phyloP scores from a whole-genome alignment of 2,888 invertebrate genomes.

The Sarcophaga caerulescens region DNA sequence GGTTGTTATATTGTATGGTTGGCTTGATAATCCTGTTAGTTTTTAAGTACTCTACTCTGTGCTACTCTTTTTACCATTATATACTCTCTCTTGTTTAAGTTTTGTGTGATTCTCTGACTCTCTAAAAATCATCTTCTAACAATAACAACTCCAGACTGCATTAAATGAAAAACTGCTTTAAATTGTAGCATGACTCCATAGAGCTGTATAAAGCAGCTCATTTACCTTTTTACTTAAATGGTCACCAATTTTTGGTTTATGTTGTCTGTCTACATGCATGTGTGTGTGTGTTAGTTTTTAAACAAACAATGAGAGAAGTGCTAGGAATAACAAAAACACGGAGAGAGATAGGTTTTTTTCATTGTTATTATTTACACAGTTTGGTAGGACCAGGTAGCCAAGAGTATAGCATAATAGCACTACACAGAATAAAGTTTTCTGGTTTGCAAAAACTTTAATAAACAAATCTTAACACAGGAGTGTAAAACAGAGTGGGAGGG shows the following conservation, averaged over 20 bases:
- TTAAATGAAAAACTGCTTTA: background rate
- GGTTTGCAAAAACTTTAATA: no score
- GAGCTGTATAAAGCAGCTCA: background rate
- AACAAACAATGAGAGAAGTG: background rate
- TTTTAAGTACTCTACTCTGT: constrained; percentile 33
- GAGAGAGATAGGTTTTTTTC: background rate
- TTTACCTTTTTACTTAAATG: background rate
- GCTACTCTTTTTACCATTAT: background rate
- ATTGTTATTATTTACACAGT: background rate
- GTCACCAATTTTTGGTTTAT: background rate
- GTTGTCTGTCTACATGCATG: background rate
- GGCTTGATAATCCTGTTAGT: constrained; percentile 57
- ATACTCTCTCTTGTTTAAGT: background rate
- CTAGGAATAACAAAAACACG: no score
- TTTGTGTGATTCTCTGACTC: no score
- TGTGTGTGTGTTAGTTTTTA: background rate
- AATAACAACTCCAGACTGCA: background rate
- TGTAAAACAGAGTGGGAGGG: no score
- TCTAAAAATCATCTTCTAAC: background rate
- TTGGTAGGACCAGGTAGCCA: no score
- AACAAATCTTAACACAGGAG: no score
- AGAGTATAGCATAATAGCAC: no score
- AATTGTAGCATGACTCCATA: background rate
- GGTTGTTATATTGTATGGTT: constrained; percentile 47
- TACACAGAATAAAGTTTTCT: no score